Conservation (phyloP, 1,140 invertebrate genomes). For the Drosophila paulistorum region DNA sequence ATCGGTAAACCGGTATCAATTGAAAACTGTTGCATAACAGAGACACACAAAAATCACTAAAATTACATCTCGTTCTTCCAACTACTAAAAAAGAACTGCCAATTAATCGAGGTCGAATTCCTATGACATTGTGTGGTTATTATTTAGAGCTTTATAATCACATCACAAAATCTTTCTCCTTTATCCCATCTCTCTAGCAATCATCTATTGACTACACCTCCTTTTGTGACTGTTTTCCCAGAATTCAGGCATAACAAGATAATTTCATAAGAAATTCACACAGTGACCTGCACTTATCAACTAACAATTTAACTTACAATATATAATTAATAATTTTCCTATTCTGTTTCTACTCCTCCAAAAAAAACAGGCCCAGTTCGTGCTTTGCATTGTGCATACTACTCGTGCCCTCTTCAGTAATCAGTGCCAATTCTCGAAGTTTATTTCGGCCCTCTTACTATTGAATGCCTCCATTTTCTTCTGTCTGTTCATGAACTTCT, state of each 20-base stretch:
- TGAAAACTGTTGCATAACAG: background rate
- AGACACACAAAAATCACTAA: background rate
- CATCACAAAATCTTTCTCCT: background rate
- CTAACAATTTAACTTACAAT: conserved; percentile 6
- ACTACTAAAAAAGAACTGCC: background rate
- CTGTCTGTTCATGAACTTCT: conserved; percentile 95
- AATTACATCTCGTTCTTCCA: background rate
- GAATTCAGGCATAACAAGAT: conserved; percentile 31
- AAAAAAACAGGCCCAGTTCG: conserved; percentile 88
- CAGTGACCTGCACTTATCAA: background rate
- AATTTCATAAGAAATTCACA: conserved; percentile 26
- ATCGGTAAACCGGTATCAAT: conserved; percentile 7
- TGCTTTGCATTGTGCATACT: conserved; percentile 90
- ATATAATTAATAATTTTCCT: background rate
- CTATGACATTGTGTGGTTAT: background rate
- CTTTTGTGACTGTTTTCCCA: conserved; percentile 35
- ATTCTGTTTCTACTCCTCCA: conserved; percentile 61
- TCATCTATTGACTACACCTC: background rate
- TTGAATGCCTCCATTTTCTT: conserved; percentile 96
- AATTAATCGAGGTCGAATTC: no score
- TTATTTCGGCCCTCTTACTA: conserved; percentile 90
- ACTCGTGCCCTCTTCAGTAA: conserved; percentile 89
- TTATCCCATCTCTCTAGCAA: conserved; percentile 7
- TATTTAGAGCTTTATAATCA: background rate
- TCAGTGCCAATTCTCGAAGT: conserved; percentile 89